A percentile compares a stretch with the other conserved stretches of the same genome.
Conservation (phyloP, 2,113 vertebrate genomes). For the Erythrocercus mccallii region DNA sequence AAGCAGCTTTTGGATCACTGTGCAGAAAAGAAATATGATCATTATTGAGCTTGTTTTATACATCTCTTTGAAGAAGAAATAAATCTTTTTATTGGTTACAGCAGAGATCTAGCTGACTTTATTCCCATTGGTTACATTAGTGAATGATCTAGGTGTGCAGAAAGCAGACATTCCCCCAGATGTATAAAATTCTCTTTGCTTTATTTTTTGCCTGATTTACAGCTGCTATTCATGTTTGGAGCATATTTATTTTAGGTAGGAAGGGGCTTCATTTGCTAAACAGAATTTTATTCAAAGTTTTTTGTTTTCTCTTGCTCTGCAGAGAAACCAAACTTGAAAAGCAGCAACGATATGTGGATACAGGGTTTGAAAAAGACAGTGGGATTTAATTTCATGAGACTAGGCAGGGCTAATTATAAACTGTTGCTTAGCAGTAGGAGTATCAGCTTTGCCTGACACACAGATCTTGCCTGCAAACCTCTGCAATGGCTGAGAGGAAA, state of each 20-base stretch:
- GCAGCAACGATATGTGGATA: neutral
- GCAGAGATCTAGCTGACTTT: neutral
- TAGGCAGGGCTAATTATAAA: conserved; percentile 43
- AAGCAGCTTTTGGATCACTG: neutral
- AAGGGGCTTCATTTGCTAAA: neutral
- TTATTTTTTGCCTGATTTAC: neutral
- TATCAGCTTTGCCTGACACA: neutral
- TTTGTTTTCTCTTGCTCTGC: neutral
- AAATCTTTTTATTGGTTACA: neutral
- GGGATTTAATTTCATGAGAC: neutral
- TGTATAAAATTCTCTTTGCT: neutral
- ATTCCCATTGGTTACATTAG: neutral
- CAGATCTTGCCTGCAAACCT: neutral
- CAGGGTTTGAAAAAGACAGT: neutral
- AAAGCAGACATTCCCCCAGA: neutral
- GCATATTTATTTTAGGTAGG: neutral
- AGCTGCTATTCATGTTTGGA: neutral
- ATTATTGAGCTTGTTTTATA: neutral
- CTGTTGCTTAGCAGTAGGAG: neutral
- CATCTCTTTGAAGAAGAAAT: neutral
- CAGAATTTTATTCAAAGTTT: neutral
- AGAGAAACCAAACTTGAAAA: neutral
- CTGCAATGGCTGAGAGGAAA: neutral
- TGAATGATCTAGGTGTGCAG: neutral
- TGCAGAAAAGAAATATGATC: neutral